These are phyloP conservation scores for Aethes cnicana DNA, from an alignment of 2,888 invertebrate species.

Conservation along the genomic window DNA sequence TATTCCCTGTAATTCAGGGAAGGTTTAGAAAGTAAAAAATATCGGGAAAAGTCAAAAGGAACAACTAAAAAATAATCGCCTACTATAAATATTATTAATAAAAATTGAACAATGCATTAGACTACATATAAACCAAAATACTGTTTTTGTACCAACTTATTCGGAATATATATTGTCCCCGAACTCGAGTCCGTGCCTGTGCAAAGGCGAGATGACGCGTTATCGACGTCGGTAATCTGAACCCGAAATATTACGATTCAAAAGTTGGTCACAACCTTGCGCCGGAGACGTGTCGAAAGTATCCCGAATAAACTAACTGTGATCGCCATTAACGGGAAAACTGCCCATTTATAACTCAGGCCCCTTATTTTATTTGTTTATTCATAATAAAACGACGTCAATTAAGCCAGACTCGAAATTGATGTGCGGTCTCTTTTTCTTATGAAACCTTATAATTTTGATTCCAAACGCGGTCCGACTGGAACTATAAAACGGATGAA, in stretches of 20 bases:
- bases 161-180: not conserved
- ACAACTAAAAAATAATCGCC: not conserved
- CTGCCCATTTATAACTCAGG: conserved; percentile 68
- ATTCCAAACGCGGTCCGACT: conserved; percentile 13
- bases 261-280: conserved; percentile 79
- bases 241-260: conserved; percentile 82
- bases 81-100: too few species aligned
- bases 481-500: conserved; percentile 19
- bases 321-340: conserved; percentile 71
- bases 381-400: conserved; percentile 74
- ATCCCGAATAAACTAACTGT: conserved; percentile 67
- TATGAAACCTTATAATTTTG: conserved; percentile 33
- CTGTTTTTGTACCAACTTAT: too few species aligned
- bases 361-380: conserved; percentile 72
- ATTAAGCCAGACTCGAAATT: conserved; percentile 66
- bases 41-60: too few species aligned
- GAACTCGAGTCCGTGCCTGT: conserved; percentile 55
- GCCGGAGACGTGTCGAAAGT: conserved; percentile 47
- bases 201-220: conserved; percentile 76
- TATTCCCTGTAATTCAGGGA: too few species aligned
- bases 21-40: too few species aligned
- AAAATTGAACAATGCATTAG: too few species aligned
- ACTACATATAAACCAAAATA: not conserved
- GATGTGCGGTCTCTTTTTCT: conserved; percentile 53
- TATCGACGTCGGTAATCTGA: conserved; percentile 80